phyloP scores from a whole-genome alignment of 2,113 vertebrate genomes.

The Daphoenositta chrysoptera region DNA sequence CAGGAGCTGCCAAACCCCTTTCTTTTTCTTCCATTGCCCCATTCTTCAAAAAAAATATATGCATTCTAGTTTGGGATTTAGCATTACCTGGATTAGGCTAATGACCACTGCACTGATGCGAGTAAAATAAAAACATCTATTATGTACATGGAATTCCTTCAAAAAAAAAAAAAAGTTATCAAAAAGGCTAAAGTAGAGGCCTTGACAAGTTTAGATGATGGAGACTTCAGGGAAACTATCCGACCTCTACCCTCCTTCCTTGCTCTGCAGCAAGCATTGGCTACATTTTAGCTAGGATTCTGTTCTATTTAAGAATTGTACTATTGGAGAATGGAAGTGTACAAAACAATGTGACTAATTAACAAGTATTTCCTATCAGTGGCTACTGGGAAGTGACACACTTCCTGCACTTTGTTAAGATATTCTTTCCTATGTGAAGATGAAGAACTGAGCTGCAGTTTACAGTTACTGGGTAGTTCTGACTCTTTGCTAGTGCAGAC shows the following conservation, averaged over 20 bases:
- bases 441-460: not conserved
- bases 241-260: no score
- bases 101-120: no score
- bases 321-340: not conserved
- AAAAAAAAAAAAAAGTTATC: not conserved
- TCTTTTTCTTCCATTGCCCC: not conserved
- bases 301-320: not conserved
- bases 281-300: not conserved
- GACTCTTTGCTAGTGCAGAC: not conserved
- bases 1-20: not conserved
- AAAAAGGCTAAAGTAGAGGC: not conserved
- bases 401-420: constrained; percentile 9
- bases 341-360: not conserved
- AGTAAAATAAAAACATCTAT: not conserved
- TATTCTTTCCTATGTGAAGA: not conserved
- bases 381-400: constrained; percentile 26
- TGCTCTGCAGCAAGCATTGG: not conserved
- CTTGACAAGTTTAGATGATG: not conserved
- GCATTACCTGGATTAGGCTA: not conserved
- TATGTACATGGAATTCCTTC: not conserved
- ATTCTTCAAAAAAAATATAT: not conserved
- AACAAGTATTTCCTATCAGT: not conserved
- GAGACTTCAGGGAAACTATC: not conserved
- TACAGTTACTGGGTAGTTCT: not conserved
- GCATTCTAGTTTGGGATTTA: not conserved